Evolutionary conservation across 2,113 vertebrate genomes (phyloP), one percentile per base, ranked within the genome.

Genomic region (Tapirus terrestris): DNA sequence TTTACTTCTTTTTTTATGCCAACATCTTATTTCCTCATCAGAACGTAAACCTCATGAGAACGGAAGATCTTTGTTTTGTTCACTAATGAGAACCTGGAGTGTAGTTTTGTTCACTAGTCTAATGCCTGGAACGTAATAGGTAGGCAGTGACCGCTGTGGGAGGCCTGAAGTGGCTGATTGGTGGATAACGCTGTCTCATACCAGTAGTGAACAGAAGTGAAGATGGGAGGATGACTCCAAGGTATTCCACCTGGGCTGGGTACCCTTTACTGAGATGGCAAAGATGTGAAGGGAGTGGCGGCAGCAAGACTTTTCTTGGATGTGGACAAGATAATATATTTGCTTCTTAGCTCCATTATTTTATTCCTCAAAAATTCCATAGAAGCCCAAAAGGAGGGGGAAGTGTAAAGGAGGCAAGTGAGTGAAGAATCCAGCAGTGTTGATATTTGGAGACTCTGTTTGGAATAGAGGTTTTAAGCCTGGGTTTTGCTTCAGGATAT

Each of bases 391-490:
- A 12, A 53, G 5, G 7, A 72, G 6, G 36, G 20, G 27, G 17
- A 39, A 36, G 0, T 31, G 4, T 29, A 20, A 8, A 82, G 65
- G 58, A 77, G 9, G 33, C 9, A 43, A 51, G 25, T 7, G 31
- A 45, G 27, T 27, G 58, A 61, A 93, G 39, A 80, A 21, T 27
- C 18, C 23, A 70, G 53, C 21, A 14, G 8, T 45, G 25, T 4
- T 43, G 60, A 33, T 81, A 43, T 29, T 85, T 82, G 25, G 43
- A 18, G 23, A 89, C 6, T 58, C 3, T 73, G 4, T 72, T 79
- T 92, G 93, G 20, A 81, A 61, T 33, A 23, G 45, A 82, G 31
- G 25, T 77, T 84, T 84, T 33, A 79, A 83, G 51, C 23, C 17
- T 72, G 70, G 48, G 23, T 60, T 96, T 81, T 80, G 31, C 20